Percentiles rank a stretch among this genome's conserved stretches.
Evolutionary conservation across 2,113 vertebrate species (phyloP).

Genomic region (Zosterops borbonicus): DNA sequence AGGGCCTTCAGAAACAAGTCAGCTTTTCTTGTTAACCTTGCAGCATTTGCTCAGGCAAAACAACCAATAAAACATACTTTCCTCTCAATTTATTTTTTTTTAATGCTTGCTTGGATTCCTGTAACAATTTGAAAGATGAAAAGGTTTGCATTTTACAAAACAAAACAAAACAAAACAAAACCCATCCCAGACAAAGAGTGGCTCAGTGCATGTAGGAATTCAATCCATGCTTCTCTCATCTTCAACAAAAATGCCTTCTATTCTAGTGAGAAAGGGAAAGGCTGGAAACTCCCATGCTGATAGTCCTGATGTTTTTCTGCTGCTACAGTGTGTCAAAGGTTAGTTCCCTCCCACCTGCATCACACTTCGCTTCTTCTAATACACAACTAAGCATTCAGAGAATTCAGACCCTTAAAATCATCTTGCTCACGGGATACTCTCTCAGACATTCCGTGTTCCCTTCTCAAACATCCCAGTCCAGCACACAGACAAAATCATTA

Average conservation of each 20-base stretch:
- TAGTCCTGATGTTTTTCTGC: conserved; percentile 33
- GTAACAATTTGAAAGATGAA: conserved; percentile 40
- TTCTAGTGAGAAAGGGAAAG: conserved; percentile 41
- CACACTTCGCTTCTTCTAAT: conserved; percentile 6
- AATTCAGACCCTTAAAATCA: not conserved
- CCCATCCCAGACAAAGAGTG: not conserved
- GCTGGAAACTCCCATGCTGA: conserved; percentile 44
- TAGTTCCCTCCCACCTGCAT: conserved; percentile 48
- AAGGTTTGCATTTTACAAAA: not conserved
- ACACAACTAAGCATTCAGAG: conserved; percentile 28
- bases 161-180: not conserved
- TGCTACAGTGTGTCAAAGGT: conserved; percentile 33
- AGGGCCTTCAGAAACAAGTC: not conserved
- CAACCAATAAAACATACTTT: not conserved
- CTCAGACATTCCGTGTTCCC: not conserved
- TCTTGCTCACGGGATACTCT: conserved; percentile 14
- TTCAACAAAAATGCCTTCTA: conserved; percentile 31
- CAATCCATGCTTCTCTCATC: conserved; percentile 25
- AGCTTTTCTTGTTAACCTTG: conserved; percentile 6
- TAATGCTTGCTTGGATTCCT: not conserved
- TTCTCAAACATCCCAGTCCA: conserved; percentile 15
- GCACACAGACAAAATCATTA: not conserved
- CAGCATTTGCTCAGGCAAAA: not conserved
- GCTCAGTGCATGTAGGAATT: conserved; percentile 9
- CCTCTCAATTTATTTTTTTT: not conserved